A percentile compares a stretch with the other conserved stretches of the same genome.
phyloP scores from a whole-genome alignment of 2,888 invertebrate genomes.

The Pinctada fucata region DNA sequence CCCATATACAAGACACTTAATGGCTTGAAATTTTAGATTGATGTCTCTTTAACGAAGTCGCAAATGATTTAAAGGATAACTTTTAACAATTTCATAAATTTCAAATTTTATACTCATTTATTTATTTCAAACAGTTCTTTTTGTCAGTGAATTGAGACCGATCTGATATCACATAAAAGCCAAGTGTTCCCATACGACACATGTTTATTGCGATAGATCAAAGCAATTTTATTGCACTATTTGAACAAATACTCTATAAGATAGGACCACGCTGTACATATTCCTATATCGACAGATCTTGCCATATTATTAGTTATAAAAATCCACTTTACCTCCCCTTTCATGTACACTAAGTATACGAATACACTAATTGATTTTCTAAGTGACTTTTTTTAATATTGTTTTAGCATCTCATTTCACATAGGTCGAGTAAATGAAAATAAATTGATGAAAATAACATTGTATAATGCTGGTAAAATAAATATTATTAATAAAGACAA shows the following conservation, averaged over 20 bases:
- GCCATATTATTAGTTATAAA: not conserved
- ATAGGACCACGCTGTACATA: not conserved
- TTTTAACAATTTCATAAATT: not conserved
- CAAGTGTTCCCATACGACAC: not conserved
- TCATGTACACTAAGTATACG: too few species aligned
- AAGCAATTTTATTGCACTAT: slow-evolving; percentile 3
- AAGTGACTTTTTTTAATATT: too few species aligned
- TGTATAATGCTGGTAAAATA: too few species aligned
- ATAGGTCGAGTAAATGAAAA: too few species aligned
- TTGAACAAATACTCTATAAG: not conserved
- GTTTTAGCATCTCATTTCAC: too few species aligned
- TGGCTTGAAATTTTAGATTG: not conserved
- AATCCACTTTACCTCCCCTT: too few species aligned
- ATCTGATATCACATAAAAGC: not conserved
- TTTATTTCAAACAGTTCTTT: not conserved
- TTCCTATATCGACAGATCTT: not conserved
- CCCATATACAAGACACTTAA: not conserved
- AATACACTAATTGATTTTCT: too few species aligned
- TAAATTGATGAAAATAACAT: too few species aligned
- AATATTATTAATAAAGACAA: too few species aligned
- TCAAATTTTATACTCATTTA: not conserved
- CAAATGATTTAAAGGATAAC: not conserved
- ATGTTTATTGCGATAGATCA: not conserved
- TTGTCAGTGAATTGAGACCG: not conserved
- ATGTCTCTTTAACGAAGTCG: not conserved